phyloP scores from a whole-genome alignment of 2,888 invertebrate species.

The Volucella inflata region DNA sequence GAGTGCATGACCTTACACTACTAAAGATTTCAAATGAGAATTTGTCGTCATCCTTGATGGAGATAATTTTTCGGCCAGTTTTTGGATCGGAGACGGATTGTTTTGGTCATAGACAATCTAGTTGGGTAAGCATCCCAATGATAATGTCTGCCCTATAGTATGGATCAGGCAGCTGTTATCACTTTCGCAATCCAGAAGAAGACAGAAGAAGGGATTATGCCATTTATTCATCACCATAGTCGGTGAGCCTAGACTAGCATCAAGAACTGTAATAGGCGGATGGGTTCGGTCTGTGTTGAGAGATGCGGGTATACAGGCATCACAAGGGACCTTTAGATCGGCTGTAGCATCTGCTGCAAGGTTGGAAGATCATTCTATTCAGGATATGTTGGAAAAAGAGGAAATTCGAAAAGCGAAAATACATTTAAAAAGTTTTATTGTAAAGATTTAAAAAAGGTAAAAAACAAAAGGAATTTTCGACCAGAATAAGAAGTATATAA shows the following conservation, averaged over 20 bases:
- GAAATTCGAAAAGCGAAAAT: constrained; percentile 30
- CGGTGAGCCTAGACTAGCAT: constrained; percentile 18
- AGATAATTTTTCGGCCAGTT: constrained; percentile 19
- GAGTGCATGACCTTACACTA: constrained; percentile 43
- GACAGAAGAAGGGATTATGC: not conserved
- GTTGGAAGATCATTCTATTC: no score
- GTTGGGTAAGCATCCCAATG: constrained; percentile 35
- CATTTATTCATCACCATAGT: constrained; percentile 29
- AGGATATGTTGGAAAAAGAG: constrained; percentile 18
- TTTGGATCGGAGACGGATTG: constrained; percentile 45
- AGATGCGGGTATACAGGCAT: constrained; percentile 9
- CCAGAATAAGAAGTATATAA: constrained; percentile 1
- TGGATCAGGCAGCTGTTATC: no score
- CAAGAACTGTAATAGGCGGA: no score
- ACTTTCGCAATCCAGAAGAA: constrained; percentile 24
- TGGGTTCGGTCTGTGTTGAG: no score
- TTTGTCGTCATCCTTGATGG: constrained; percentile 12
- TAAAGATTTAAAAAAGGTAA: constrained; percentile 20
- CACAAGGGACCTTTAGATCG: constrained; percentile 33
- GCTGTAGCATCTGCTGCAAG: constrained; percentile 30
- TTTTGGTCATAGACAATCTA: constrained; percentile 24
- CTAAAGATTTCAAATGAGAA: constrained; percentile 31
- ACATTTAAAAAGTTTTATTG: constrained; percentile 37
- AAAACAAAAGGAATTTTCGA: constrained; percentile 3
- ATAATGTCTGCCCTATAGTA: no score